Evolutionary conservation across 2,888 invertebrate species (phyloP).

Genomic region (Allygus modestus): DNA sequence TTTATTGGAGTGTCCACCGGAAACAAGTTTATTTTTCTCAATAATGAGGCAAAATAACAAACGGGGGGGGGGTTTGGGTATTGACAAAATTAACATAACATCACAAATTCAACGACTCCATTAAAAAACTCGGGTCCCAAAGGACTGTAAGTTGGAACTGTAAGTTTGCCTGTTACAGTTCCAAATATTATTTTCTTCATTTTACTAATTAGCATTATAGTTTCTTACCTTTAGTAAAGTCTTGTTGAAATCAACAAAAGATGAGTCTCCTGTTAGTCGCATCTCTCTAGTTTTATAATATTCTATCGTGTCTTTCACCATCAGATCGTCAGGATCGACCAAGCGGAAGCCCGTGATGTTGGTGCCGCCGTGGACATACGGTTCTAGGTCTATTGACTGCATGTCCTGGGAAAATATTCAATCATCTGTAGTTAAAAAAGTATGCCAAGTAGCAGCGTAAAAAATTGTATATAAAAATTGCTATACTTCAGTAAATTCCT

Average conservation of each 20-base stretch:
- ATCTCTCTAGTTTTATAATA: slow-evolving; percentile 27
- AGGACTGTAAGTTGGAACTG: too few species aligned
- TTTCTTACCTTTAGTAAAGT: slow-evolving; percentile 23
- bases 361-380: slow-evolving; percentile 77
- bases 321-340: slow-evolving; percentile 74
- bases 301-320: slow-evolving; percentile 68
- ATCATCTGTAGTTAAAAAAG: not conserved
- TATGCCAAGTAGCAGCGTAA: not conserved
- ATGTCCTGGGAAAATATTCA: slow-evolving; percentile 76
- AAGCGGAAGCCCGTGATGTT: slow-evolving; percentile 78
- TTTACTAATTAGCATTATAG: too few species aligned
- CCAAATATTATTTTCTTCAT: too few species aligned
- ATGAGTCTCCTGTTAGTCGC: not conserved
- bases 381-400: slow-evolving; percentile 76
- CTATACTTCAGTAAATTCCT: too few species aligned
- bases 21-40: too few species aligned
- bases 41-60: too few species aligned
- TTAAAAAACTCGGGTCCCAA: too few species aligned
- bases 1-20: too few species aligned
- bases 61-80: too few species aligned
- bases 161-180: too few species aligned
- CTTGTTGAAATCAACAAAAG: slow-evolving; percentile 6
- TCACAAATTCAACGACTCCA: too few species aligned
- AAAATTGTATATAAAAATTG: not conserved
- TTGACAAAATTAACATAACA: too few species aligned